Percentiles rank a stretch among this genome's conserved stretches.
Conservation (phyloP, 1,140 invertebrate species). For the Drosophila sproati region DNA sequence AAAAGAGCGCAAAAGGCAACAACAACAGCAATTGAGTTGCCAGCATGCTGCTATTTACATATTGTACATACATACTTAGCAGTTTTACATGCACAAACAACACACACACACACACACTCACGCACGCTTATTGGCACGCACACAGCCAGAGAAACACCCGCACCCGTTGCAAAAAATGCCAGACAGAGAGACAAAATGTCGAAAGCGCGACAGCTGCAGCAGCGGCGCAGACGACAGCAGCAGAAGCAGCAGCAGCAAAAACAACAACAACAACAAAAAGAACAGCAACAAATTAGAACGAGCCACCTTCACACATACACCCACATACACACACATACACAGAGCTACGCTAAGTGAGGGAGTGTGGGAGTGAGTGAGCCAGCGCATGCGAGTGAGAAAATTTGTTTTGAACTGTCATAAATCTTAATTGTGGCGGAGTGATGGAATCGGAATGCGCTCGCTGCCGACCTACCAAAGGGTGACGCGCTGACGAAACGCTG, state of each 20-base stretch:
- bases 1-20: constrained; percentile 6
- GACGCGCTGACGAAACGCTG: constrained; percentile 53
- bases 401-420: constrained; percentile 83
- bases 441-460: constrained; percentile 68
- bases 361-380: constrained; percentile 43
- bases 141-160: constrained; percentile 29
- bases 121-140: not conserved
- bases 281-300: constrained; percentile 66
- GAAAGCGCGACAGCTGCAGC: constrained; percentile 62
- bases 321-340: constrained; percentile 24
- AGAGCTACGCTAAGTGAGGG: constrained; percentile 13
- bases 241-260: constrained; percentile 33
- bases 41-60: constrained; percentile 33
- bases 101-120: constrained; percentile 4
- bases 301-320: constrained; percentile 41
- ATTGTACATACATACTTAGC: constrained; percentile 41
- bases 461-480: constrained; percentile 46
- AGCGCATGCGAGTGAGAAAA: constrained; percentile 76
- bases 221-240: constrained; percentile 35
- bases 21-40: constrained; percentile 8
- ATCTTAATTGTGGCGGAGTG: constrained; percentile 80
- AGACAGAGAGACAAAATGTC: constrained; percentile 70
- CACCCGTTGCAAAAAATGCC: constrained; percentile 45
- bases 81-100: constrained; percentile 37
- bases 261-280: constrained; percentile 37